Evolutionary conservation across 2,113 vertebrate species (phyloP).

Genomic region (Microcebus ravelobensis): DNA sequence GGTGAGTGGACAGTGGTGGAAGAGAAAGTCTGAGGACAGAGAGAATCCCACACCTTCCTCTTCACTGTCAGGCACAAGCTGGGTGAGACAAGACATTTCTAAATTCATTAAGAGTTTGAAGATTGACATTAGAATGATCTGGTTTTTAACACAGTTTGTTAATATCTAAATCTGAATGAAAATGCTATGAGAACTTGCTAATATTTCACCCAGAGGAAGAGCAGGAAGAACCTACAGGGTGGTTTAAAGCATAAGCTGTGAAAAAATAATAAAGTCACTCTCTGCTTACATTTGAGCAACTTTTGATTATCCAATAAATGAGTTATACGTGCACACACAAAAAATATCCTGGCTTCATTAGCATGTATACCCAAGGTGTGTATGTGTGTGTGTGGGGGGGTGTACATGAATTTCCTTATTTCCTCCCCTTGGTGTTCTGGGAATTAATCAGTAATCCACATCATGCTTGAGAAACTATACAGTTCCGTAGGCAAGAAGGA

Average conservation of each 20-base stretch:
- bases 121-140: not conserved
- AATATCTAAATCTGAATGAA: not conserved
- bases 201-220: not conserved
- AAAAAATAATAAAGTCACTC: not conserved
- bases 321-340: not conserved
- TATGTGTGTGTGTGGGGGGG: not conserved
- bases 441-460: not conserved
- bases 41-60: not conserved
- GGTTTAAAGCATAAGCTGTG: not conserved
- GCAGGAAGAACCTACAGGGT: not conserved
- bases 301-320: slow-evolving; percentile 9
- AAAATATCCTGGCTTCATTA: not conserved
- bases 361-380: not conserved
- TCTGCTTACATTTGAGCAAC: not conserved
- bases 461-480: slow-evolving; percentile 10
- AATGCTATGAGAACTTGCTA: not conserved
- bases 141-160: not conserved
- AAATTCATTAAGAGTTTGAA: not conserved
- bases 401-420: not conserved
- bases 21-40: not conserved
- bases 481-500: slow-evolving; percentile 29
- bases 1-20: accelerated
- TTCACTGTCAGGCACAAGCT: not conserved
- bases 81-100: not conserved
- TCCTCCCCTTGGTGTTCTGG: not conserved